These are phyloP conservation scores for Hylaea fasciaria DNA, from an alignment of 2,888 invertebrate species.

Conservation along the genomic window DNA sequence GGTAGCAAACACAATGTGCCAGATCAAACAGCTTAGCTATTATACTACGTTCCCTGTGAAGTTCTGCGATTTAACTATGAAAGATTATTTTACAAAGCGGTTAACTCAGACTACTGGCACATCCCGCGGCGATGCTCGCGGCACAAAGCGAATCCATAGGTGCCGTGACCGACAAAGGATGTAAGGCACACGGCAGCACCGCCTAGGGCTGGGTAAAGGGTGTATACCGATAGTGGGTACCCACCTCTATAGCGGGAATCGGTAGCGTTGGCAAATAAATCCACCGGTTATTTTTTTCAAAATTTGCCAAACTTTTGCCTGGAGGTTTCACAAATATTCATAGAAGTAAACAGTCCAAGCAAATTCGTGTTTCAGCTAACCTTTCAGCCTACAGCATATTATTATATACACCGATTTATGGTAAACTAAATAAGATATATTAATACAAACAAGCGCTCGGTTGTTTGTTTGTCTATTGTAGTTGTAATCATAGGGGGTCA, in stretches of 20 bases:
- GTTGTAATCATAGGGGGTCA: constrained; percentile 34
- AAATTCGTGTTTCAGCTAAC: too few species aligned
- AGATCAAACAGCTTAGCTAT: constrained; percentile 8
- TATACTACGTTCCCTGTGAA: background rate
- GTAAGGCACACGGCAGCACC: constrained; percentile 49
- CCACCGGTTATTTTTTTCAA: too few species aligned
- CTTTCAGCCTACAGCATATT: too few species aligned
- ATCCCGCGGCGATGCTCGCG: constrained; percentile 16
- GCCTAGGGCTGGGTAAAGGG: constrained; percentile 49
- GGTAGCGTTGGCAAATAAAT: too few species aligned
- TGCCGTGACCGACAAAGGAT: constrained; percentile 54
- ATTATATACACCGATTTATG: constrained; percentile 19
- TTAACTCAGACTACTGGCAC: constrained; percentile 7
- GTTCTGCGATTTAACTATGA: constrained; percentile 16
- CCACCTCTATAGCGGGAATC: too few species aligned
- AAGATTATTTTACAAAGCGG: constrained; percentile 10
- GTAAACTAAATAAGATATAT: constrained; percentile 36
- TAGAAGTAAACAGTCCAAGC: too few species aligned
- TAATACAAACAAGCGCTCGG: constrained; percentile 26
- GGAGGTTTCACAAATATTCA: too few species aligned
- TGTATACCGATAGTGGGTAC: constrained; percentile 33
- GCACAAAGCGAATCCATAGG: constrained; percentile 23
- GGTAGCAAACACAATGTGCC: constrained; percentile 11
- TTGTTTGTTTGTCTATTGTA: constrained; percentile 33
- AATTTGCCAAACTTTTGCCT: too few species aligned